Percentiles rank a stretch among this genome's conserved stretches.
Evolutionary conservation across 2,888 invertebrate genomes (phyloP).

Genomic region (Diaperis boleti): DNA sequence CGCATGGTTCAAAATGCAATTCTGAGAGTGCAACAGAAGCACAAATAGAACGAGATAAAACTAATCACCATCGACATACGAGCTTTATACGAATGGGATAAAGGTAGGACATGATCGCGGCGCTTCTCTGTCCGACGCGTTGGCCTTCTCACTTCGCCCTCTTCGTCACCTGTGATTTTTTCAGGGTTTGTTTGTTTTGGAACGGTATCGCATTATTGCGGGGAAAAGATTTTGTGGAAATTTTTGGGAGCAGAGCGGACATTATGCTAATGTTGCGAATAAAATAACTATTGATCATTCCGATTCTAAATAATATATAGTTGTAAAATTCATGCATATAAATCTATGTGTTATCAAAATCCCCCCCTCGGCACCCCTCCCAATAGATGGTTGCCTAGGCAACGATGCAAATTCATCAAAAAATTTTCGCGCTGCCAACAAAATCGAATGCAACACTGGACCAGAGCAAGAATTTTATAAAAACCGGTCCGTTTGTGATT

Average conservation of each 20-base stretch:
- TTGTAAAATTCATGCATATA: slow-evolving; percentile 29
- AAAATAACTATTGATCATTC: slow-evolving; percentile 16
- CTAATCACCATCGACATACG: slow-evolving; percentile 33
- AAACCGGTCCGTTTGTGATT: slow-evolving; percentile 9
- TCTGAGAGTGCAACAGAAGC: slow-evolving; percentile 36
- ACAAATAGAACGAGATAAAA: slow-evolving; percentile 35
- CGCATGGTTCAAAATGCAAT: slow-evolving; percentile 50
- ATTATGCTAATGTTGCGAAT: neutral
- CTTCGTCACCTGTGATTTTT: neutral
- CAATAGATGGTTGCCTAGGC: slow-evolving; percentile 6
- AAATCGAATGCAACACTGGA: slow-evolving; percentile 21
- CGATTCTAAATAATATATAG: slow-evolving; percentile 14
- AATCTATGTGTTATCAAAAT: slow-evolving; percentile 33
- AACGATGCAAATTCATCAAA: slow-evolving; percentile 30
- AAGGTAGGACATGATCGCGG: slow-evolving; percentile 37
- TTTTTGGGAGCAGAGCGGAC: neutral
- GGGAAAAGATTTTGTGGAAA: too few relatives aligned
- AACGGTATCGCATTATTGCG: too few relatives aligned
- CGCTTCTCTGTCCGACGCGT: neutral
- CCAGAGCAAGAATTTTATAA: slow-evolving; percentile 12
- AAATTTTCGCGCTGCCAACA: slow-evolving; percentile 29
- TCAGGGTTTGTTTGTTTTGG: neutral
- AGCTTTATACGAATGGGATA: slow-evolving; percentile 14
- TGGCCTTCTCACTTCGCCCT: neutral
- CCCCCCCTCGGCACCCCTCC: slow-evolving; percentile 22